Conservation (phyloP, 2,113 vertebrate genomes). For the Actenoides hombroni region DNA sequence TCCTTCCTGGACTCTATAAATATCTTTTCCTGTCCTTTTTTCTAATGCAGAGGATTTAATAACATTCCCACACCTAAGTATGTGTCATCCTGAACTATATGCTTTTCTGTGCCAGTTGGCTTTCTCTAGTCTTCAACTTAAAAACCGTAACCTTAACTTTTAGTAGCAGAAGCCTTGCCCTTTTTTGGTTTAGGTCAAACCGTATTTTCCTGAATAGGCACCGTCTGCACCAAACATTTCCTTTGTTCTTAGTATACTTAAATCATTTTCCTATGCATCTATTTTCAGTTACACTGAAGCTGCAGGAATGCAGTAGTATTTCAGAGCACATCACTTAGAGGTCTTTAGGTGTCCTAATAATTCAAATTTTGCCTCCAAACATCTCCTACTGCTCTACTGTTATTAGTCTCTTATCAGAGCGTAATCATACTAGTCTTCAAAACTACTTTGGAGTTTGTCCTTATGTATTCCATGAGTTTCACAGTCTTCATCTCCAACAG, state of each 20-base stretch:
- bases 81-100: neutral
- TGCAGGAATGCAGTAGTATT: neutral
- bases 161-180: neutral
- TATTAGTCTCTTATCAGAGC: neutral
- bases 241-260: neutral
- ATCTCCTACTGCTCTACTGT: neutral
- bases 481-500: neutral
- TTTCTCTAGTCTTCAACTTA: neutral
- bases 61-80: neutral
- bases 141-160: neutral
- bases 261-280: neutral
- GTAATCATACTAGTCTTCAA: neutral
- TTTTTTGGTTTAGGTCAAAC: neutral
- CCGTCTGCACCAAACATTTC: neutral
- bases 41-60: neutral
- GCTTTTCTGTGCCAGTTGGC: neutral
- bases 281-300: neutral
- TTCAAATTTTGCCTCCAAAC: neutral
- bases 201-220: neutral
- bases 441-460: neutral
- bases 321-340: neutral
- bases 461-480: neutral
- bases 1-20: constrained; percentile 32
- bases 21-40: constrained; percentile 13
- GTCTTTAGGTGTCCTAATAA: neutral